Evolutionary conservation across 2,113 vertebrate species (phyloP).

Genomic region (Daphoenositta chrysoptera): DNA sequence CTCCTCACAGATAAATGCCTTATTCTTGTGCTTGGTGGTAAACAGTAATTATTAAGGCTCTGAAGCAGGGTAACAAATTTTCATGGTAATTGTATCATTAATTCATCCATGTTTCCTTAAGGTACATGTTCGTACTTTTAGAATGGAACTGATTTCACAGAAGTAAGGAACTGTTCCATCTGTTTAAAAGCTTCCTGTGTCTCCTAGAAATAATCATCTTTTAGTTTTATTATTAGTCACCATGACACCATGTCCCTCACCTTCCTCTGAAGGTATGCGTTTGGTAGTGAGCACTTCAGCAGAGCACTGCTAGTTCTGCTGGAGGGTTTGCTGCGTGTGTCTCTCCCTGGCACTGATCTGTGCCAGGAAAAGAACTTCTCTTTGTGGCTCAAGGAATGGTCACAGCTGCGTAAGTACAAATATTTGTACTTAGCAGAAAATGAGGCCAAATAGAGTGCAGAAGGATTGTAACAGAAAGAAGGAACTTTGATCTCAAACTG

Average conservation of each 20-base stretch:
- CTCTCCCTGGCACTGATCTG: neutral
- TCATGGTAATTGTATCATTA: neutral
- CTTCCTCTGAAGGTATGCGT: neutral
- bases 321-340: neutral
- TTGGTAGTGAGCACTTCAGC: neutral
- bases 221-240: neutral
- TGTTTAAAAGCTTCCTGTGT: neutral
- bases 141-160: neutral
- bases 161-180: neutral
- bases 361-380: neutral
- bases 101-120: neutral
- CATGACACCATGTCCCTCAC: neutral
- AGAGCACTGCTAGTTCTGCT: neutral
- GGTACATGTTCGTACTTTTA: accelerated
- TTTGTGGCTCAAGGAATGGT: neutral
- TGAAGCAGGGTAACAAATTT: neutral
- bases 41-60: neutral
- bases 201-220: neutral
- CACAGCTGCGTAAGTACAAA: neutral
- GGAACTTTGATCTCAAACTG: neutral
- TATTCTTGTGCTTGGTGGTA: neutral
- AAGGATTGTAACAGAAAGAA: neutral
- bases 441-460: neutral
- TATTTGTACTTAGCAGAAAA: neutral
- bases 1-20: neutral